A percentile compares a stretch with the other conserved stretches of the same genome.
These are phyloP conservation scores for Pentamera pediparva DNA, from an alignment of 53 echinoderm and acorn worm genomes.

Conservation along the genomic window DNA sequence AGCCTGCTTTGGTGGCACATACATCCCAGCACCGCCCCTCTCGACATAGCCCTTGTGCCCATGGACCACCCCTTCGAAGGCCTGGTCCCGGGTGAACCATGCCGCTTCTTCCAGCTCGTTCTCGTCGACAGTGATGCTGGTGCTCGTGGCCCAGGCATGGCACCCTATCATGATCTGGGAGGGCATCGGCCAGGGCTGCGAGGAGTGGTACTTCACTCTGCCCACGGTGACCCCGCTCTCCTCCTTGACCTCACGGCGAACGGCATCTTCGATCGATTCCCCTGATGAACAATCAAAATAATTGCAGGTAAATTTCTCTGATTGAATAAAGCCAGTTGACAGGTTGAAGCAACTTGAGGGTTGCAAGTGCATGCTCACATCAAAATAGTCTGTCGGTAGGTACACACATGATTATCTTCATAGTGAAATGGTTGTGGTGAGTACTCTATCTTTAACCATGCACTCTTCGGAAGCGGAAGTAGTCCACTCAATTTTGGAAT, in stretches of 20 bases:
- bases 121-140: conserved; percentile 71
- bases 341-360: too few species aligned
- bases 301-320: neutral
- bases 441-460: too few species aligned
- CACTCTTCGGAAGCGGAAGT: too few species aligned
- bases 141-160: conserved; percentile 72
- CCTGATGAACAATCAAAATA: conserved; percentile 46
- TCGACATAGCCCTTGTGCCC: conserved; percentile 10
- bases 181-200: conserved; percentile 98
- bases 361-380: too few species aligned
- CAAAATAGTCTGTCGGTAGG: too few species aligned
- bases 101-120: conserved; percentile 79
- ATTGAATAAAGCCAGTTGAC: neutral
- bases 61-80: conserved; percentile 45
- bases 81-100: conserved; percentile 74
- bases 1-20: conserved; percentile 66
- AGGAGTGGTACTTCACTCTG: conserved; percentile 81
- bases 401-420: too few species aligned
- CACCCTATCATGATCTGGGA: conserved; percentile 97
- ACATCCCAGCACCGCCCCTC: conserved; percentile 34
- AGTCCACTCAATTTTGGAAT: too few species aligned
- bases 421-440: too few species aligned
- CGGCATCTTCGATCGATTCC: conserved; percentile 91
- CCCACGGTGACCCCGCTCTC: conserved; percentile 84
- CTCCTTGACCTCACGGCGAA: conserved; percentile 82